phyloP scores from a whole-genome alignment of 2,888 invertebrate species.

The Plebejus anna region DNA sequence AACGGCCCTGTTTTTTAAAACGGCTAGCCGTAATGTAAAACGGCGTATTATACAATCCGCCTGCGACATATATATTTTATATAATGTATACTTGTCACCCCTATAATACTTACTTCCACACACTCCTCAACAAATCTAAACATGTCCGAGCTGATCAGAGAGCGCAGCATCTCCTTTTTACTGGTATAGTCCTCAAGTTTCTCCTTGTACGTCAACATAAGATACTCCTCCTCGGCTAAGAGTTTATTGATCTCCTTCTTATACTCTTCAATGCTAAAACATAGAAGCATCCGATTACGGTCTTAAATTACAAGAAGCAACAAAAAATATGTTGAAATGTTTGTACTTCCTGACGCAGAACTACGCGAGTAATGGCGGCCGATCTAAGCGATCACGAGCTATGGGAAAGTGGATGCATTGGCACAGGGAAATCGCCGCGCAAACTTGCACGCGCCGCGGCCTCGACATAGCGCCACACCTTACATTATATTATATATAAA shows the following conservation, averaged over 20 bases:
- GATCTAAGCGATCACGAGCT: background rate
- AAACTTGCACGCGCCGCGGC: slow-evolving; percentile 34
- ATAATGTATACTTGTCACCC: background rate
- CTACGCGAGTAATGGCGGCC: slow-evolving; percentile 6
- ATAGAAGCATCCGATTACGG: slow-evolving; percentile 5
- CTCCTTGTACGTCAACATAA: slow-evolving; percentile 43
- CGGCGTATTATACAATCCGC: too few species aligned
- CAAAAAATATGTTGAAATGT: slow-evolving; percentile 18
- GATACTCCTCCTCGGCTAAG: slow-evolving; percentile 46
- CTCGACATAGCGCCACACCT: slow-evolving; percentile 26
- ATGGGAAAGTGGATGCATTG: slow-evolving; percentile 7
- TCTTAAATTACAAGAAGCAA: background rate
- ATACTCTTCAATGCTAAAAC: slow-evolving; percentile 50
- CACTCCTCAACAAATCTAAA: slow-evolving; percentile 46
- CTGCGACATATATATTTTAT: background rate
- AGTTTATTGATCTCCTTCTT: slow-evolving; percentile 45
- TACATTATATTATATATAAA: background rate
- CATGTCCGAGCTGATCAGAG: slow-evolving; percentile 42
- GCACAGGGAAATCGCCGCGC: slow-evolving; percentile 41
- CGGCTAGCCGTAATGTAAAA: too few species aligned
- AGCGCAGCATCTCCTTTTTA: slow-evolving; percentile 41
- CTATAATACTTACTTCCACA: slow-evolving; percentile 46
- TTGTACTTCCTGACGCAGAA: slow-evolving; percentile 27
- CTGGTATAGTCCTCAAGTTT: slow-evolving; percentile 46
- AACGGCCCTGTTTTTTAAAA: too few species aligned